phyloP scores from a whole-genome alignment of 2,113 vertebrate species.

The Mola mola region DNA sequence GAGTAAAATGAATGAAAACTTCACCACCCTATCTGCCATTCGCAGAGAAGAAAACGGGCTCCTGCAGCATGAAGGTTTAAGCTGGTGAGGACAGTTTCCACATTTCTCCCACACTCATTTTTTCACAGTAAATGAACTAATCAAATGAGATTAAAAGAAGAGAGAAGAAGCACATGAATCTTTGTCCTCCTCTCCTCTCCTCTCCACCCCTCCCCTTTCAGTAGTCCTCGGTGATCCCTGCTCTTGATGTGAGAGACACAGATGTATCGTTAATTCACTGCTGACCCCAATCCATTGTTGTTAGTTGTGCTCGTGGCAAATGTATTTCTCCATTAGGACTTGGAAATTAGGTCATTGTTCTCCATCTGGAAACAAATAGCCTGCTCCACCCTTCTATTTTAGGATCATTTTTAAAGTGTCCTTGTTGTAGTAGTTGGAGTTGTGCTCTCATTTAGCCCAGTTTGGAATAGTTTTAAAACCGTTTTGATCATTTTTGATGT shows the following conservation, averaged over 20 bases:
- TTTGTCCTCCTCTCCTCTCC: conserved; percentile 23
- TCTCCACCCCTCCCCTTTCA: conserved; percentile 1
- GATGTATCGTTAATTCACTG: conserved; percentile 48
- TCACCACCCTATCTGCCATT: conserved; percentile 68
- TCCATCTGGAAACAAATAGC: conserved; percentile 60
- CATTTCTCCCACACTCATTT: conserved; percentile 60
- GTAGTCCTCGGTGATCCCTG: conserved; percentile 48
- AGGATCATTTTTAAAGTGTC: conserved; percentile 42
- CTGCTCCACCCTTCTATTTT: conserved; percentile 40
- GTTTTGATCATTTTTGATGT: neutral
- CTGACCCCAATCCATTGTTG: conserved; percentile 67
- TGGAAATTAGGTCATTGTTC: conserved; percentile 65
- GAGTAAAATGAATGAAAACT: conserved; percentile 68
- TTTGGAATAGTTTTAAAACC: conserved; percentile 27
- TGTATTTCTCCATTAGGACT: conserved; percentile 63
- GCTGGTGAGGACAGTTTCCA: conserved; percentile 78
- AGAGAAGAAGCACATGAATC: conserved; percentile 49
- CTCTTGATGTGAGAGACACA: conserved; percentile 62
- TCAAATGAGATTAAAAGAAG: conserved; percentile 59
- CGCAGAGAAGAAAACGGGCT: conserved; percentile 77
- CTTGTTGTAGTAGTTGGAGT: conserved; percentile 21
- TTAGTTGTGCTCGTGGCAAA: conserved; percentile 63
- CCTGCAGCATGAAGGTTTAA: conserved; percentile 78
- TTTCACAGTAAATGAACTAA: conserved; percentile 61
- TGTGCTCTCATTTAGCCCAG: conserved; percentile 20